Conservation (phyloP, 1,140 invertebrate genomes). For the Monochamus saltuarius region DNA sequence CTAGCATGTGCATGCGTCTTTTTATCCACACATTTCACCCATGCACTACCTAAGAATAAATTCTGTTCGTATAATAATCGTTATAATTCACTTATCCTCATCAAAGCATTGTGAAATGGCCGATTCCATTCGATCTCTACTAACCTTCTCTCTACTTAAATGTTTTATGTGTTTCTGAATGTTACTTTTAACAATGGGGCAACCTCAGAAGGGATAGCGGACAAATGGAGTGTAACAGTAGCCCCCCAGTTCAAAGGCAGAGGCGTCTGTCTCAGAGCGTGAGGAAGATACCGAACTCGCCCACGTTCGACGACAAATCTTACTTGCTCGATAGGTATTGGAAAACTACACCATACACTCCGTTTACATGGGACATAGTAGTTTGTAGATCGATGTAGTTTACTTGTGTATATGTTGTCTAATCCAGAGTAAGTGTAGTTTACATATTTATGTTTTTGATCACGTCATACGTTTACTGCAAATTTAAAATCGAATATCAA, state of each 20-base stretch:
- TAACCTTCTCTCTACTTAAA: constrained; percentile 2
- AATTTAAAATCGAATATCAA: too few species aligned
- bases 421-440: too few species aligned
- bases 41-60: too few species aligned
- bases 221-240: constrained; percentile 19
- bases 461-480: too few species aligned
- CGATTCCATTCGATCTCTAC: not conserved
- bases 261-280: constrained; percentile 25
- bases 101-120: not conserved
- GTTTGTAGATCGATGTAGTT: not conserved
- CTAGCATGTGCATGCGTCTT: too few species aligned
- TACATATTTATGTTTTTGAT: too few species aligned
- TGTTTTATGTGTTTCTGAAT: constrained; percentile 23
- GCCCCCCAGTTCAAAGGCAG: constrained; percentile 19
- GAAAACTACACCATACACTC: not conserved
- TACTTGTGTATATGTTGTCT: constrained; percentile 1
- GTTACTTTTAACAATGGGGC: constrained; percentile 1
- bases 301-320: constrained; percentile 20
- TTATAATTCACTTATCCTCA: too few species aligned
- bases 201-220: constrained; percentile 26
- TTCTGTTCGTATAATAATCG: too few species aligned
- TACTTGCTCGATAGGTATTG: constrained; percentile 21
- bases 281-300: constrained; percentile 17
- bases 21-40: too few species aligned
- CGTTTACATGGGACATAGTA: not conserved